These are phyloP conservation scores for Pentamera pediparva DNA, from an alignment of 53 echinoderm and acorn worm species.

Conservation along the genomic window DNA sequence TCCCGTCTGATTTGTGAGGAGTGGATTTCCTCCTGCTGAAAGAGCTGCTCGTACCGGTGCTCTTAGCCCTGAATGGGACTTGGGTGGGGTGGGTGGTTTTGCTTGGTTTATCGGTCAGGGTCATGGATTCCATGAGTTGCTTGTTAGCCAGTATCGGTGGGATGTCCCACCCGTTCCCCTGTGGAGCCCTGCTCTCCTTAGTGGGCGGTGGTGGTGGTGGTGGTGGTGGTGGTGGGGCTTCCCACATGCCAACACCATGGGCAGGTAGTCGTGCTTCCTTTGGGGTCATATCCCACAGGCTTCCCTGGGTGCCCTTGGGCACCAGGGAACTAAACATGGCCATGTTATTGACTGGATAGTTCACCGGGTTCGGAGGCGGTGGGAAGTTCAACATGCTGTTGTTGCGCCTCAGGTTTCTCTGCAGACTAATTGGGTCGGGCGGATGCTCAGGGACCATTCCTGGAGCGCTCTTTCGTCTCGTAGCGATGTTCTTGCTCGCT, in stretches of 20 bases:
- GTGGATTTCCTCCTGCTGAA: neutral
- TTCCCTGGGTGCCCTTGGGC: neutral
- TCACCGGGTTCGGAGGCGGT: neutral
- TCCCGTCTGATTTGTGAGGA: slow-evolving; percentile 5
- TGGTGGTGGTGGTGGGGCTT: too few species aligned
- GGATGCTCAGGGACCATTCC: neutral
- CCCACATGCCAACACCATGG: neutral
- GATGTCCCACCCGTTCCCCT: neutral
- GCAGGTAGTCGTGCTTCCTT: too few species aligned
- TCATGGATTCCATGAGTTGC: neutral
- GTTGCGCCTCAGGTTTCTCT: neutral
- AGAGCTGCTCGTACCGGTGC: too few species aligned
- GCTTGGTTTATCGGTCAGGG: neutral
- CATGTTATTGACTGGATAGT: slow-evolving; percentile 7
- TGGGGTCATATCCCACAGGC: neutral
- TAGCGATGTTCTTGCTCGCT: neutral
- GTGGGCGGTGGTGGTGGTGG: neutral
- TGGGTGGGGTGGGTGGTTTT: neutral
- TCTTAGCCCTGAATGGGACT: neutral
- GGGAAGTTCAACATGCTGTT: neutral
- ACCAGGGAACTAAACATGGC: neutral
- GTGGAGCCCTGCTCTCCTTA: neutral
- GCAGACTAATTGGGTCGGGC: neutral
- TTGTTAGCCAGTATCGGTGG: neutral
- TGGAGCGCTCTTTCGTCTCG: slow-evolving; percentile 1